Base-by-base conservation (phyloP, 2,888 invertebrate species). In the Pheosia gnoma region DNA sequence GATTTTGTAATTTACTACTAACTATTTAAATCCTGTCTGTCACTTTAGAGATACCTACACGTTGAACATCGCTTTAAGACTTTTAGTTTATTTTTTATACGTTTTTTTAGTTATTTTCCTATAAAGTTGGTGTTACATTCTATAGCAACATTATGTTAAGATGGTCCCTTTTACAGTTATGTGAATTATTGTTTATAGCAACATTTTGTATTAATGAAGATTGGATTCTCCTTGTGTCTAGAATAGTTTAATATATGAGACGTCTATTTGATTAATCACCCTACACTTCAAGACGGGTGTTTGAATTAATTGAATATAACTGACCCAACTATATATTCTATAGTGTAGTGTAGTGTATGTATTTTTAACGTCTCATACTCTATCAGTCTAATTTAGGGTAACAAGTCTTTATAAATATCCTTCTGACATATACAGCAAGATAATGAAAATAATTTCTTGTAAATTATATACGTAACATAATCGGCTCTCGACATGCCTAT, bases 191-290 rank as follows among this genome's bases (percentile, higher is more conserved):
- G 9, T 43, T 43, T 8, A 10, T 43, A 43, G 43, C 7, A 1
- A 9, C 3, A 10, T 47, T 5, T 41, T 9, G 6, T 41, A 56
- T 56, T 56, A 56, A 56, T 56, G 56, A 56, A 41, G n/a, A 41
- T 41, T n/a, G 9, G 41, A 6, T n/a, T 13, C 8, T 9, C 13
- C 10, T 56, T 56, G 56, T 56, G 41, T 41, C 25, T 25, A 4
- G 41, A 56, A 53, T 37, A 53, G 13, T 54, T 36, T 10, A 56
- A 56, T 11, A 52, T 52, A 51, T 51, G 25, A 38, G 56, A 39
- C 56, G 39, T 56, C 56, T 7, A 56, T 56, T 56, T 56, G 56
- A 56, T 56, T 41, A 56, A 56, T 41, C 41, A 56, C 25, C n/a
- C 25, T 7, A 41, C 41, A 56, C n/a, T 11, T 56, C 56, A 56